Evolutionary conservation across 2,888 invertebrate genomes (phyloP).

Genomic region (Chydorus sphaericus): DNA sequence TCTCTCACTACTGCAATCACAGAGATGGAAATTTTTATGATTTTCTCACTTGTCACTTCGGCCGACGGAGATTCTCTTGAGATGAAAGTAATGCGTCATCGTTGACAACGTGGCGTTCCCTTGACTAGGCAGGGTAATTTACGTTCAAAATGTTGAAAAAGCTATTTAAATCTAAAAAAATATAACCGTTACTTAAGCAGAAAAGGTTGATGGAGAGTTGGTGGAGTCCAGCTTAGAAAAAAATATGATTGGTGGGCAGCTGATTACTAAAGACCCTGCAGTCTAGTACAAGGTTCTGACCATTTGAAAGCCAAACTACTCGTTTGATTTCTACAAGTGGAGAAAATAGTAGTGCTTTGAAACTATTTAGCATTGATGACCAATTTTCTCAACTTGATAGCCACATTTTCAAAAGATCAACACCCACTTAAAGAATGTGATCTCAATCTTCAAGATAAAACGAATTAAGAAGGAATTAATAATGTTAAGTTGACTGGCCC

Average conservation of each 20-base stretch:
- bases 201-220: too few species aligned
- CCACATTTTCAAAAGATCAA: background rate
- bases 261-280: too few species aligned
- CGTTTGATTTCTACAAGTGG: background rate
- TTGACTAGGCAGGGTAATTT: too few species aligned
- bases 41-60: background rate
- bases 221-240: too few species aligned
- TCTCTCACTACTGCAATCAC: too few species aligned
- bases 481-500: too few species aligned
- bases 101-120: background rate
- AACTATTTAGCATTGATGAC: background rate
- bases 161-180: too few species aligned
- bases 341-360: background rate
- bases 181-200: too few species aligned
- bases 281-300: background rate
- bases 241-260: too few species aligned
- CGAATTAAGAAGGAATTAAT: background rate
- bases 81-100: slow-evolving; percentile 2
- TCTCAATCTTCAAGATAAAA: background rate
- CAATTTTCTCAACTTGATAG: background rate
- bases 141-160: too few species aligned
- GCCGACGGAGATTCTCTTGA: background rate
- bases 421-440: background rate
- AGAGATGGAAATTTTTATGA: too few species aligned
- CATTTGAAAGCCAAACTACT: background rate